A percentile compares a stretch with the other conserved stretches of the same genome.
These are phyloP conservation scores for Dryomyza anilis DNA, from an alignment of 2,888 invertebrate genomes.

Conservation along the genomic window DNA sequence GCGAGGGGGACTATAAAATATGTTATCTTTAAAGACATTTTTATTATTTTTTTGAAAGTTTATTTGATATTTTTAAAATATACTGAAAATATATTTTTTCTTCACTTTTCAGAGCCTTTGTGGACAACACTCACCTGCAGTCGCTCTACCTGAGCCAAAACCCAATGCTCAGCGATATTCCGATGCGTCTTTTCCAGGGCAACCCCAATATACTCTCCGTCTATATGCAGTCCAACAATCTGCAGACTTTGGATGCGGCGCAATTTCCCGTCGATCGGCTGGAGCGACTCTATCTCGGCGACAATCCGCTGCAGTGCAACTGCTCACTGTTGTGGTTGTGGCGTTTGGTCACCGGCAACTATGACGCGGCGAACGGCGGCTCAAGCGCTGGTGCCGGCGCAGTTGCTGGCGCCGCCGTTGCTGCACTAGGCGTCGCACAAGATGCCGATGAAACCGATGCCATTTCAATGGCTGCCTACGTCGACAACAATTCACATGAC, in stretches of 20 bases:
- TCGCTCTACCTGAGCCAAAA: slow-evolving; percentile 80
- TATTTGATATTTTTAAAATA: no score
- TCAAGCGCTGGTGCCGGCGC: slow-evolving; percentile 19
- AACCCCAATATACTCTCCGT: slow-evolving; percentile 79
- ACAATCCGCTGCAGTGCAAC: slow-evolving; percentile 85
- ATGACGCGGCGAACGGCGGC: slow-evolving; percentile 43
- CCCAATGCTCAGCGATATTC: slow-evolving; percentile 72
- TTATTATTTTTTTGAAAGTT: no score
- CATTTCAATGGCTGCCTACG: slow-evolving; percentile 48
- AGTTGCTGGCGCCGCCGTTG: slow-evolving; percentile 49
- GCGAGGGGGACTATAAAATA: no score
- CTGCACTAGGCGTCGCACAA: slow-evolving; percentile 46
- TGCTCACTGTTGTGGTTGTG: slow-evolving; percentile 87
- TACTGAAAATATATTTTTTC: no score
- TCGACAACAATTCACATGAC: slow-evolving; percentile 42
- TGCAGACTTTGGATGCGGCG: slow-evolving; percentile 77
- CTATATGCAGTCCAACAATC: slow-evolving; percentile 76
- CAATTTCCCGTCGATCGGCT: slow-evolving; percentile 84
- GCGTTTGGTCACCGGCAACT: slow-evolving; percentile 67
- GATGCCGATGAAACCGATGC: slow-evolving; percentile 41
- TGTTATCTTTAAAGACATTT: no score
- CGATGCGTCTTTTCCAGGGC: slow-evolving; percentile 82
- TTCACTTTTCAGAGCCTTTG: slow-evolving; percentile 71
- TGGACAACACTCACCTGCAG: slow-evolving; percentile 83
- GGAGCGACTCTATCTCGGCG: slow-evolving; percentile 74